phyloP scores from a whole-genome alignment of 2,888 invertebrate species.

The Caenorhabditis sulstoni region DNA sequence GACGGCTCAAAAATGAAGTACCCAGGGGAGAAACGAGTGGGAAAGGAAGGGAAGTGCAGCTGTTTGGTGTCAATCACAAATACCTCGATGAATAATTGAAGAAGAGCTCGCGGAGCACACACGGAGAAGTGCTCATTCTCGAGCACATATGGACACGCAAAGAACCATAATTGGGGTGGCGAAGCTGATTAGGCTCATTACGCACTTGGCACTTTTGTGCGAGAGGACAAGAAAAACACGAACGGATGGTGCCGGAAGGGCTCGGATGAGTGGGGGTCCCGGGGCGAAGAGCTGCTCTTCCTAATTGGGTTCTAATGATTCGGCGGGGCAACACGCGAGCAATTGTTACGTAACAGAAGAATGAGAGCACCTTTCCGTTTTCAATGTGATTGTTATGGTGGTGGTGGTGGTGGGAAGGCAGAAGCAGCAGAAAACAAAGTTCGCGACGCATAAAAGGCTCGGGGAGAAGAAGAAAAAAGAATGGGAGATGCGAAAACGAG shows the following conservation, averaged over 20 bases:
- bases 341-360: not conserved
- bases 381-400: not conserved
- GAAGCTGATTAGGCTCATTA: constrained; percentile 42
- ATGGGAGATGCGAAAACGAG: constrained; percentile 26
- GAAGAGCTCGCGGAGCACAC: constrained; percentile 1
- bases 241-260: constrained; percentile 36
- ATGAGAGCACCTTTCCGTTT: not conserved
- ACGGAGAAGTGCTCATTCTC: constrained; percentile 16
- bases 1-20: constrained; percentile 40
- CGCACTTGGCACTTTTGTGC: constrained; percentile 40
- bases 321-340: no score
- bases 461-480: not conserved
- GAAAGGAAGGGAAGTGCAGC: constrained; percentile 38
- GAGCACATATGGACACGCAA: constrained; percentile 29
- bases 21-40: constrained; percentile 44
- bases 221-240: constrained; percentile 27
- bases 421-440: constrained; percentile 26
- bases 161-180: constrained; percentile 27
- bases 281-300: not conserved
- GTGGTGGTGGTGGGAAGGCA: not conserved
- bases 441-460: constrained; percentile 25
- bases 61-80: constrained; percentile 60
- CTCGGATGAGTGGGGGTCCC: no score
- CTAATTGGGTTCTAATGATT: not conserved
- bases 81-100: constrained; percentile 49